Evolutionary conservation across 1,140 invertebrate genomes (phyloP), one percentile per base, ranked within the genome.

Genomic region (Drosophila jambulina): DNA sequence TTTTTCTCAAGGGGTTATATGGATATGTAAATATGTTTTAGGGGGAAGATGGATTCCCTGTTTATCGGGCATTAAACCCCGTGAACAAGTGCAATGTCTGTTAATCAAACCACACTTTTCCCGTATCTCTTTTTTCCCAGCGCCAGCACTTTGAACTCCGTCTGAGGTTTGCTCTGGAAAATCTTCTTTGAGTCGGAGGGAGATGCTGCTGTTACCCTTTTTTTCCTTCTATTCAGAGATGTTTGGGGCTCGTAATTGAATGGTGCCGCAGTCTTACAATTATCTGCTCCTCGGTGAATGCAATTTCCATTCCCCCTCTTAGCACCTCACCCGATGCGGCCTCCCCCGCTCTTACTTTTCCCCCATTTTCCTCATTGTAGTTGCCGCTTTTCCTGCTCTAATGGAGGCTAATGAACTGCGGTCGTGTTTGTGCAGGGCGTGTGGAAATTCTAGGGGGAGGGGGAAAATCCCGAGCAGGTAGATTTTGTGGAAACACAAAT

Each of bases 1-100:
- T 60, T 75, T 78, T 81, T 72, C 74, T 75, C 69, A 67, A 65
- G 57, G 53, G 53, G 34, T 56, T 56, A n/a, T 25, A 10, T 34
- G 13, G 15, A 34, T 0, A 54, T 54, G 51, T 54, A 36, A 84
- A 68, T 70, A 61, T 48, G 13, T 56, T 43, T 64, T 51, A 19
- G 62, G n/a, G 23, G 61, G 51, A 29, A n/a, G 32, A 34, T 71
- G 27, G 23, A 51, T 56, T n/a, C 38, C 5, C 19, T n/a, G 40
- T 57, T 86, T 88, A 88, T 88, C 84, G 85, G 80, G n/a, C 85
- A 69, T 81, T 88, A 78, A 84, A 81, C 84, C 65, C 59, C 32
- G 29, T 19, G 59, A 59, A 76, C 72, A 88, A 87, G 84, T 84
- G 74, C 69, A 51, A 49, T 54, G 77, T 69, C 62, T 68, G 61